Conservation (phyloP, 2,113 vertebrate genomes). For the Zapus hudsonius region DNA sequence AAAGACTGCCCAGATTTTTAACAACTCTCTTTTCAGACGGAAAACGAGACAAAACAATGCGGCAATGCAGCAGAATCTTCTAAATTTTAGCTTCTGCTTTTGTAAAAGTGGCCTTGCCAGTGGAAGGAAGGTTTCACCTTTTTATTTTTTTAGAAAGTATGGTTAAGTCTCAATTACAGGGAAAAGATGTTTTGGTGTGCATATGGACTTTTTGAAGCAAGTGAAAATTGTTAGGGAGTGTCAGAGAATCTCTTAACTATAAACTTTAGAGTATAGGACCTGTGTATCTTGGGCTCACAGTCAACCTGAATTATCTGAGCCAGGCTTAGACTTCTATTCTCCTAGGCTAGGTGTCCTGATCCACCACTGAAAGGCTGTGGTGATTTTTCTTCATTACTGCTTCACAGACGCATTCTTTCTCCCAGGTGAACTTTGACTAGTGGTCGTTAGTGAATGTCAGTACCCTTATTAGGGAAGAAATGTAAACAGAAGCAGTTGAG, state of each 20-base stretch:
- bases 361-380: not conserved
- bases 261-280: not conserved
- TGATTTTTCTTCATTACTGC: not conserved
- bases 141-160: not conserved
- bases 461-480: constrained; percentile 12
- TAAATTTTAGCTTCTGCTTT: not conserved
- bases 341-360: not conserved
- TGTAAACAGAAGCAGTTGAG: not conserved
- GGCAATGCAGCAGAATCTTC: too few species aligned
- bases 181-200: not conserved
- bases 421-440: not conserved
- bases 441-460: not conserved
- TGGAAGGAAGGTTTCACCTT: not conserved
- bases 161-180: not conserved
- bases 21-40: not conserved
- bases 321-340: not conserved
- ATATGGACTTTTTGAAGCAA: not conserved
- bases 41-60: not conserved
- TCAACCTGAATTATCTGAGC: not conserved
- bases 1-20: not conserved
- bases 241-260: not conserved
- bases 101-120: not conserved
- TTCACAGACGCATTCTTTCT: not conserved
- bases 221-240: not conserved
- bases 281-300: not conserved